Evolutionary conservation across 2,113 vertebrate genomes (phyloP), one percentile per base, ranked within the genome.

Genomic region (Panthera uncia): DNA sequence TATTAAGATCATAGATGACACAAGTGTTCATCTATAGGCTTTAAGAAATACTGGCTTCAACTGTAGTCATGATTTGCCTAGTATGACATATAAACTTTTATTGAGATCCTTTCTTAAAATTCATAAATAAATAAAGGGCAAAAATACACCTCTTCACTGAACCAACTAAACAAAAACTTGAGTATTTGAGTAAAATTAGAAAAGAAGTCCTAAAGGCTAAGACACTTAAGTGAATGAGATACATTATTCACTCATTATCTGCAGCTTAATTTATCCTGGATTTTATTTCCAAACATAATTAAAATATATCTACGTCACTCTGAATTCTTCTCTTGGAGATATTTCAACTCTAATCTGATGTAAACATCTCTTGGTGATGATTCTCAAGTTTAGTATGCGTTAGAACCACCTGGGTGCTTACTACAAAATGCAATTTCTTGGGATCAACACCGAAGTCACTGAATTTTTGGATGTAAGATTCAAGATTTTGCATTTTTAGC

Each of bases 111-210:
- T 76, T 69, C 71, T 78, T 45, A 97, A 94, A 45, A 45, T 63
- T 61, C 5, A 29, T 15, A 81, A 76, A 76, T 50, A 93, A 68
- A 89, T 61, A 82, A 82, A 93, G 61, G 38, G 38, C 48, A 95
- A 86, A 95, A 93, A 82, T 87, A 45, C 25, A 82, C 38, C 27
- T 87, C 29, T 78, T 94, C 7, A 87, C 16, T 76, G n/a, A 74
- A 69, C 55, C 50, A 91, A 91, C 38, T 91, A 29, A 95, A 78
- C n/a, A 48, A 85, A 95, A 95, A 87, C 52, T 89, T 76, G 45
- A 50, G 23, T 2, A 86, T 10, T 2, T 94, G 21, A 87, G 38
- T 89, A 87, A 78, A 29, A 81, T 80, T 74, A 90, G 41, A 93
- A 63, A 36, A 79, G 41, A 36, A 81, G 79, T 82, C 50, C 68